Base-by-base conservation (phyloP, 2,888 invertebrate species). In the Drosophila rubida region DNA sequence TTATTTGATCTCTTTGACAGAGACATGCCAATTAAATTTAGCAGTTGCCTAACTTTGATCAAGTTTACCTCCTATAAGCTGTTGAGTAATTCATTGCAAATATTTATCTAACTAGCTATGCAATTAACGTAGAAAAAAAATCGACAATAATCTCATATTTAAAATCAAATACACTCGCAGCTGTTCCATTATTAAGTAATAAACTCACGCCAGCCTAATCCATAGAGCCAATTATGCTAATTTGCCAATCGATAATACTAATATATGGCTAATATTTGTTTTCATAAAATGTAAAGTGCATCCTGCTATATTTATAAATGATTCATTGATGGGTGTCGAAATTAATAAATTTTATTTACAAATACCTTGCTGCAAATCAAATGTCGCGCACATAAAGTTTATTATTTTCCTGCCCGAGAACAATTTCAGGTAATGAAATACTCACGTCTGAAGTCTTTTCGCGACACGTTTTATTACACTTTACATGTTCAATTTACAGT, bases 381-480 rank as follows among this genome's bases (percentile, higher is more conserved):
- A 30, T 59, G 54, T 19, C 19, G 35, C 45, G 44, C 54, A 27
- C 63, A 63, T 51, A 66, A 66, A 64, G 39, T 44, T 59, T 55
- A 63, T 71, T 68, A 68, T 71, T 71, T 58, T 49, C 27, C 45
- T 37, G 42, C 16, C 23, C 6, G n/a, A 8, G n/a, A 48, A 44
- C 30, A 69, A 65, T 71, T 78, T 37, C 39, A 25, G 66, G 57
- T 60, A 75, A 67, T 78, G 54, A 80, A 80, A 77, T 61, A 60
- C 61, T 39, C 27, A 19, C 51, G 6, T 2, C 37, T 39, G 9
- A 22, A 46, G 64, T 55, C 50, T 70, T 64, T 14, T 30, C 35
- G 25, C 48, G 49, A 66, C 75, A 77, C 78, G 69, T 80, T 82
- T 80, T 77, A 80, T 82, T 71, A 74, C 74, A 67, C 61, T 74